Conservation (phyloP, 2,113 vertebrate genomes). For the Synchiropus splendidus region DNA sequence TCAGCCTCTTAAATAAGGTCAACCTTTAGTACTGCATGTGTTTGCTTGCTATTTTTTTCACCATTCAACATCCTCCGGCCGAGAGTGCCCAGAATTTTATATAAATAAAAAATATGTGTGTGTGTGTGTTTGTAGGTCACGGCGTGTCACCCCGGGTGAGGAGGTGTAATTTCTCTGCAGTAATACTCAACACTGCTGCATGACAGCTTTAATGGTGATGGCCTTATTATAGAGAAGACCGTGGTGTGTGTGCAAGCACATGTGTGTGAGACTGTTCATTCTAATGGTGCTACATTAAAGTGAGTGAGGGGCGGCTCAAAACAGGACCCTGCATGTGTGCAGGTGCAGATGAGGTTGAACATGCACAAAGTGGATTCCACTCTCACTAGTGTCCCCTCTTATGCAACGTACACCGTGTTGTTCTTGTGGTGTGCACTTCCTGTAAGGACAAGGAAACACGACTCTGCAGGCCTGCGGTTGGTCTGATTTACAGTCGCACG, state of each 20-base stretch:
- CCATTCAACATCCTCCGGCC: too few species aligned
- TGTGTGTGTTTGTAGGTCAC: slow-evolving; percentile 33
- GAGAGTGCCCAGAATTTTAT: too few species aligned
- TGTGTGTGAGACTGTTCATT: slow-evolving; percentile 14
- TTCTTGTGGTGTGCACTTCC: slow-evolving; percentile 16
- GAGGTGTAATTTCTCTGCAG: slow-evolving; percentile 62
- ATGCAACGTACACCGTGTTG: too few species aligned
- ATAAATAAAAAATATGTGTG: slow-evolving; percentile 2
- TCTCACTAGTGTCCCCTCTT: too few species aligned
- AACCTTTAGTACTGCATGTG: too few species aligned
- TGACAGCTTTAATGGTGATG: slow-evolving; percentile 78
- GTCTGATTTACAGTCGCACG: slow-evolving; percentile 42
- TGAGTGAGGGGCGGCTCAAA: slow-evolving; percentile 39
- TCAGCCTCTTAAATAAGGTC: too few species aligned
- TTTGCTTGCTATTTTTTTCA: too few species aligned
- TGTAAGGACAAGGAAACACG: slow-evolving; percentile 29
- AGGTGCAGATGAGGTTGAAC: slow-evolving; percentile 43
- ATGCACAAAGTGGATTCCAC: not conserved
- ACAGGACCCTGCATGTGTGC: slow-evolving; percentile 26
- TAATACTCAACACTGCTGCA: slow-evolving; percentile 63
- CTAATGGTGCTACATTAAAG: slow-evolving; percentile 55
- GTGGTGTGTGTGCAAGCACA: slow-evolving; percentile 10
- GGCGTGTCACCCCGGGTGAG: slow-evolving; percentile 35
- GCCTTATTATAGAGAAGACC: slow-evolving; percentile 72
- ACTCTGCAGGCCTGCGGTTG: slow-evolving; percentile 36